Evolutionary conservation across 2,888 invertebrate species (phyloP).

Genomic region (Scaptodrosophila latifasciaeformis): DNA sequence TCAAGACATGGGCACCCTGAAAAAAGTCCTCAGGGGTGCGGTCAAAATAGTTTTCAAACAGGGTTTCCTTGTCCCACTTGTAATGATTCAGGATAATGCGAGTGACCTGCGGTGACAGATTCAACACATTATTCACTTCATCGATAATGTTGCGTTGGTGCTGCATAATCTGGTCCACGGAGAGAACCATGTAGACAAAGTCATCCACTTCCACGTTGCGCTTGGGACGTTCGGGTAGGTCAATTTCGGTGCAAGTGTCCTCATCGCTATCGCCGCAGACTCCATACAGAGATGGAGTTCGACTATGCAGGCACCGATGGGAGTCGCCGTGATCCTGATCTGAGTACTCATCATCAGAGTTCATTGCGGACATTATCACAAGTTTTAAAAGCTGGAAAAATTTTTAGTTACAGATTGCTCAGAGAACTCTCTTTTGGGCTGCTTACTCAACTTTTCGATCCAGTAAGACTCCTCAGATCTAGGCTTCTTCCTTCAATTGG

Average conservation of each 20-base stretch:
- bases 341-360: conserved; percentile 54
- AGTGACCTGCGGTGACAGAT: conserved; percentile 92
- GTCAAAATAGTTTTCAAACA: conserved; percentile 97
- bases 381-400: too few species aligned
- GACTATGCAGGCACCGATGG: conserved; percentile 39
- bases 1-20: conserved; percentile 93
- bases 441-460: too few species aligned
- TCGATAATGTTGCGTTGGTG: conserved; percentile 98
- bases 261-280: conserved; percentile 82
- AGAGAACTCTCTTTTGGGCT: too few species aligned
- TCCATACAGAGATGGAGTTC: conserved; percentile 24
- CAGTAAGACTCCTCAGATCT: too few species aligned
- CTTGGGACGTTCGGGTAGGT: conserved; percentile 83
- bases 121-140: conserved; percentile 96
- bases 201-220: conserved; percentile 89
- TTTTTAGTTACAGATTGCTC: too few species aligned
- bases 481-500: neutral
- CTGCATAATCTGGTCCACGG: conserved; percentile 96
- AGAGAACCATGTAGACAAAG: conserved; percentile 93
- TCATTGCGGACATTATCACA: conserved; percentile 31
- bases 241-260: conserved; percentile 90
- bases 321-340: conserved; percentile 60
- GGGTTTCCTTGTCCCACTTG: conserved; percentile 99
- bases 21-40: conserved; percentile 96
- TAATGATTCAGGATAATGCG: conserved; percentile 97